A percentile compares a stretch with the other conserved stretches of the same genome.
These are phyloP conservation scores for Pollenia labialis DNA, from an alignment of 2,888 invertebrate species.

Conservation along the genomic window DNA sequence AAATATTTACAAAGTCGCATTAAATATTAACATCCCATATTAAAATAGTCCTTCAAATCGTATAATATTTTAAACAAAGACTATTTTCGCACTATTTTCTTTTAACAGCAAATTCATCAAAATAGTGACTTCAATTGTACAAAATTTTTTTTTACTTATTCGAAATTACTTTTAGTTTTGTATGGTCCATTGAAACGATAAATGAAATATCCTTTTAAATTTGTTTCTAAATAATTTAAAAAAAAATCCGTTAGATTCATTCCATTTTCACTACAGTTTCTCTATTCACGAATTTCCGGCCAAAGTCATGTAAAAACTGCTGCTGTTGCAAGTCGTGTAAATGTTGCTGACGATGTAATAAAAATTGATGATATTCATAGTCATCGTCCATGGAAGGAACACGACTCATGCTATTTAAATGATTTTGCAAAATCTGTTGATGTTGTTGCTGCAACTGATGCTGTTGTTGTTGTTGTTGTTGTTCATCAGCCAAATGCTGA, in stretches of 20 bases:
- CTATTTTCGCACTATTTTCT: too few relatives aligned
- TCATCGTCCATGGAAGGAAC: conserved; percentile 83
- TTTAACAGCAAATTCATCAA: too few relatives aligned
- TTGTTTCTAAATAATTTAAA: not conserved
- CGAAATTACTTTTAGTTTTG: not conserved
- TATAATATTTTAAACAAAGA: too few relatives aligned
- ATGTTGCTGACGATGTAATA: conserved; percentile 76
- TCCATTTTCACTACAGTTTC: conserved; percentile 83
- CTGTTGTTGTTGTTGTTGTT: conserved; percentile 76
- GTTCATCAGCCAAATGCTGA: conserved; percentile 66
- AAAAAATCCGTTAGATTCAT: conserved; percentile 66
- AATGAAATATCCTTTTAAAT: too few relatives aligned
- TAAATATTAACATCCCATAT: too few relatives aligned
- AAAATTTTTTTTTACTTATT: too few relatives aligned
- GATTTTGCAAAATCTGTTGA: conserved; percentile 78
- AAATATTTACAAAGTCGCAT: too few relatives aligned
- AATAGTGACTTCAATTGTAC: too few relatives aligned
- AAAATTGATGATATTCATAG: conserved; percentile 77
- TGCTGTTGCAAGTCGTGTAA: conserved; percentile 78
- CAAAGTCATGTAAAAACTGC: conserved; percentile 80
- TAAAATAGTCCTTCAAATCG: too few relatives aligned
- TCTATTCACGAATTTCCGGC: conserved; percentile 80
- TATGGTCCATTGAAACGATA: not conserved
- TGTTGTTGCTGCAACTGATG: conserved; percentile 76
- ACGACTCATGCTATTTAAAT: conserved; percentile 79